A percentile compares a stretch with the other conserved stretches of the same genome.
Evolutionary conservation across 2,797 vertebrate genomes (phyloP).

Genomic region (Manis javanica): DNA sequence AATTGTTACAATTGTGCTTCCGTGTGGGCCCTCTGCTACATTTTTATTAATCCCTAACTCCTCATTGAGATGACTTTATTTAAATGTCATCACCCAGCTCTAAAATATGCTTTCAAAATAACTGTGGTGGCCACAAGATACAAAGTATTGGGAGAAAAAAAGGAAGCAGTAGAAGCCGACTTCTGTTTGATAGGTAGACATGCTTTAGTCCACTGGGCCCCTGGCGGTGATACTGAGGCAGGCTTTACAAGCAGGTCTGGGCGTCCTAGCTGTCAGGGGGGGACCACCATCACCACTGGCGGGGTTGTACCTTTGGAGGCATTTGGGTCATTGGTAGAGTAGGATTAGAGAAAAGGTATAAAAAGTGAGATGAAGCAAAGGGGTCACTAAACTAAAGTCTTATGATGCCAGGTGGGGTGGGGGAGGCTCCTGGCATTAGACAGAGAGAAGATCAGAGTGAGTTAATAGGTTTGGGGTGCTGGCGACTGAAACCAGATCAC

Average conservation of each 20-base stretch:
- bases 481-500: conserved; percentile 82
- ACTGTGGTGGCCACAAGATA: conserved; percentile 75
- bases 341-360: conserved; percentile 81
- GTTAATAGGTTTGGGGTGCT: conserved; percentile 84
- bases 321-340: conserved; percentile 81
- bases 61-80: conserved; percentile 82
- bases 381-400: conserved; percentile 82
- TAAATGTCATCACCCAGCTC: conserved; percentile 83
- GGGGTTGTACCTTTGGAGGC: conserved; percentile 80
- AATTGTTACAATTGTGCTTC: conserved; percentile 65
- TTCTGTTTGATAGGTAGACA: conserved; percentile 81
- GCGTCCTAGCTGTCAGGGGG: conserved; percentile 78
- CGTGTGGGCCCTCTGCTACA: conserved; percentile 70
- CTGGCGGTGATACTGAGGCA: conserved; percentile 75
- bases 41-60: conserved; percentile 79
- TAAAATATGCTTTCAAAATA: conserved; percentile 81
- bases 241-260: conserved; percentile 74
- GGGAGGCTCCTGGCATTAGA: conserved; percentile 80
- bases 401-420: conserved; percentile 80
- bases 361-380: conserved; percentile 80
- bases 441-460: conserved; percentile 81
- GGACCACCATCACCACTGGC: conserved; percentile 74
- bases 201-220: conserved; percentile 74
- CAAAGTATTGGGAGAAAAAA: conserved; percentile 77
- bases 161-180: conserved; percentile 71